Evolutionary conservation across 2,797 vertebrate species (phyloP), one percentile per base, ranked within the genome.

Genomic region (Myoxocephalus aenaeus): DNA sequence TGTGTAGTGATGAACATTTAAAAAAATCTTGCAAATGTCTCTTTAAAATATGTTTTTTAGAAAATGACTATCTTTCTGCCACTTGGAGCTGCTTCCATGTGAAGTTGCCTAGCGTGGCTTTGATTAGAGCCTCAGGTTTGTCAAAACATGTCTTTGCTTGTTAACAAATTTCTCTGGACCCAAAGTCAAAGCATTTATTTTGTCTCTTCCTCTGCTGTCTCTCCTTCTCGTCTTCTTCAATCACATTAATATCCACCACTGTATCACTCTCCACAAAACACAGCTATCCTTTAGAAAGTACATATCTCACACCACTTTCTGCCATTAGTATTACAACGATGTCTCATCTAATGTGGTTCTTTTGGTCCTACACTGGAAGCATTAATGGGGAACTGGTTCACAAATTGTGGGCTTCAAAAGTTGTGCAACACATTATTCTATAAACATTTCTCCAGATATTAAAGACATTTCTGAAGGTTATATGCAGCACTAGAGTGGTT

Each of bases 201-300:
- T 46, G 14, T 71, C 53, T 57, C 29, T 72, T 57, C 64, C 63
- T 15, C 9, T 57, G 17, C 27, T 64, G 25, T 82, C 65, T 82
- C 67, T 48, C 4, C 32, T 15, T 68, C 18, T 42, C 27, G 6
- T 36, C 32, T 29, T 76, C 36, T 74, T 74, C 13, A 12, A n/a
- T 46, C 69, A 75, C 65, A 27, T 32, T 3, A 25, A 73, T 46
- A 65, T 48, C 57, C 48, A 46, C 5, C 48, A 74, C n/a, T 20
- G 22, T 25, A 7, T 56, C 29, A 65, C 70, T 65, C 67, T 75
- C 3, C 34, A 62, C 46, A 83, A 85, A 88, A 85, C 87, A 90
- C 89, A 90, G 75, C 25, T 72, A 61, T 80, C 25, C 61, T 63
- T 63, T 3, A 42, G 22, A 70, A 61, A 82, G 4, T 11, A 44